These are phyloP conservation scores for Conus betulinus DNA, from an alignment of 1,140 invertebrate genomes.

Conservation along the genomic window DNA sequence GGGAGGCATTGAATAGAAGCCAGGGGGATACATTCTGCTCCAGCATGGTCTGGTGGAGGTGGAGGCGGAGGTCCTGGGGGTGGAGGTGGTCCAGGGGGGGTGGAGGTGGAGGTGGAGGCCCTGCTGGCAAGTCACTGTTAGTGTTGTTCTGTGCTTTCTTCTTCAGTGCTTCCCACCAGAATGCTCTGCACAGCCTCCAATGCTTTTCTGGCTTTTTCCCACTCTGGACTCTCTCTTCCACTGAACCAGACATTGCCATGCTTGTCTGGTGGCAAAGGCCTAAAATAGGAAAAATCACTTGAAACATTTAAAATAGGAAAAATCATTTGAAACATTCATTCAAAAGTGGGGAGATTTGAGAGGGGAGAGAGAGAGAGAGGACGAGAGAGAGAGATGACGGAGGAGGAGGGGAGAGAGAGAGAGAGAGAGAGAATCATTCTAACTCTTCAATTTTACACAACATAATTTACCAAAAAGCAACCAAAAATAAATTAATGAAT, in stretches of 20 bases:
- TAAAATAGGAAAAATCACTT: slow-evolving; percentile 1
- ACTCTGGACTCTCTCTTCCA: slow-evolving; percentile 61
- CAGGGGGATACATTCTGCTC: slow-evolving; percentile 26
- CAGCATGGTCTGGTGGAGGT: slow-evolving; percentile 23
- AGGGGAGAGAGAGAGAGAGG: no score
- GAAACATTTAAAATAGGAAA: no score
- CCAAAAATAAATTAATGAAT: no score
- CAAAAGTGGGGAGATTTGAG: no score
- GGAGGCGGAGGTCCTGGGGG: slow-evolving; percentile 35
- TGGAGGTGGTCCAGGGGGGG: slow-evolving; percentile 31
- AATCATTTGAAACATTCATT: no score
- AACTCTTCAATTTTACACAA: no score
- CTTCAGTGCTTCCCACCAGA: slow-evolving; percentile 42
- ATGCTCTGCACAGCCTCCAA: slow-evolving; percentile 55
- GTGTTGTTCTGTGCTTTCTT: slow-evolving; percentile 27
- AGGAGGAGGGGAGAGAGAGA: no score
- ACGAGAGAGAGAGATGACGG: no score
- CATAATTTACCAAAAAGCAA: no score
- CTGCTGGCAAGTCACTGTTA: slow-evolving; percentile 17
- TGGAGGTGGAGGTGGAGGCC: slow-evolving; percentile 31
- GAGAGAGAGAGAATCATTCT: no score
- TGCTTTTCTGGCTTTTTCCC: slow-evolving; percentile 63
- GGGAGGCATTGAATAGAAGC: not conserved
- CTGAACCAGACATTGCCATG: slow-evolving; percentile 5
- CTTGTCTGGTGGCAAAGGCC: slow-evolving; percentile 12